Base-by-base conservation (phyloP, 2,888 invertebrate genomes). In the Mesopsocus fuscifrons region DNA sequence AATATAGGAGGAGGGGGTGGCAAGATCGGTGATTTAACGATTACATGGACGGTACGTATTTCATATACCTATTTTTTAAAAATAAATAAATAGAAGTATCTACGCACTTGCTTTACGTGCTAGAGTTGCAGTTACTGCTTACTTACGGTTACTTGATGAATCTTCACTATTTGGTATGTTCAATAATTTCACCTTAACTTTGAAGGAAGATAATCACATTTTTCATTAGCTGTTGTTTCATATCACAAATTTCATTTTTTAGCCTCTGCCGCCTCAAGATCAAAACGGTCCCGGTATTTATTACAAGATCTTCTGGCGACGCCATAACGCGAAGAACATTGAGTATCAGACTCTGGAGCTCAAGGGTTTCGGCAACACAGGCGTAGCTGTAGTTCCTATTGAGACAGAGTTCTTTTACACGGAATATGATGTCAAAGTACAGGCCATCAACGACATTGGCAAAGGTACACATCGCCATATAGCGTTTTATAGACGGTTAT, bases 1-100 rank as follows among this genome's bases (percentile, higher is more conserved):
- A 80, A 84, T 53, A 71, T 97, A 31, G 74, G 84, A 13, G 94
- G 95, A 0, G 95, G 95, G 3, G 94, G 94, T 34, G 94, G 94
- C 9, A 94, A 92, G 61, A 87, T 89, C 47, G 92, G 94, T 0
- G 91, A 91, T 56, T 71, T 97, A 3, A 83, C 85, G 1, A 87
- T 97, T 42, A 82, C 75, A 0, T 95, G 94, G 94, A 69, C 62
- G 54, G 64, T 65, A 54, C 52, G 55, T 52, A 30, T 13, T 20
- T 41, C 16, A 30, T 45, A 8, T 35, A n/a, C n/a, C n/a, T n/a
- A n/a, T n/a, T 13, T 20, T 11, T 17, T n/a, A 17, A 40, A 5
- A 11, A 15, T 1, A 13, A 21, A 21, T 5, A 26, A 42, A 40
- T 32, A 8, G 18, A 21, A 9, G 42, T 26, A 9, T 34, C 20